phyloP scores from a whole-genome alignment of 2,113 vertebrate genomes.

The Pedetes capensis region DNA sequence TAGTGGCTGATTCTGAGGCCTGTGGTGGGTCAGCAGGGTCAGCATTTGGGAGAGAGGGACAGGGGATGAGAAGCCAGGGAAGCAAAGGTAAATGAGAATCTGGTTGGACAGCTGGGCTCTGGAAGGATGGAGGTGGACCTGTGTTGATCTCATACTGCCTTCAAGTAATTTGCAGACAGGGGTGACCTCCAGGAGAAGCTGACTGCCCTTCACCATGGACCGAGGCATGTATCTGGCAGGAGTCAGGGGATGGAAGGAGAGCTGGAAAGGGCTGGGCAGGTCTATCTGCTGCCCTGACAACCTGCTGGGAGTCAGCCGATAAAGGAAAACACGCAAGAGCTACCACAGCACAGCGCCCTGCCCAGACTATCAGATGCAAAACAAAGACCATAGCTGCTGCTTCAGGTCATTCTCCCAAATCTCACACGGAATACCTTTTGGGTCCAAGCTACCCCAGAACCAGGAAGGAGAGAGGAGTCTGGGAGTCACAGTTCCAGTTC shows the following conservation, averaged over 20 bases:
- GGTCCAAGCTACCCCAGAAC: neutral
- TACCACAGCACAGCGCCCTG: rapidly evolving
- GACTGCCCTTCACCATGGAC: neutral
- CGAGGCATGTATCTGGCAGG: too few relatives aligned
- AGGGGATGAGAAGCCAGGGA: neutral
- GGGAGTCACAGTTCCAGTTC: neutral
- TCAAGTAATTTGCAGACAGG: neutral
- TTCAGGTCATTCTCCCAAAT: neutral
- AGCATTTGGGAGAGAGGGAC: neutral
- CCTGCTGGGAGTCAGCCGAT: neutral
- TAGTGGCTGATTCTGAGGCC: neutral
- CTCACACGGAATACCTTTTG: neutral
- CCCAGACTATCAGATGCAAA: neutral
- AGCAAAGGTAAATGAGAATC: neutral
- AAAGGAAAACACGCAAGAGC: neutral
- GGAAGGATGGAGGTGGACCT: neutral
- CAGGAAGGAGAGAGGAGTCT: neutral
- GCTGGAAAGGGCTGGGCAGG: neutral
- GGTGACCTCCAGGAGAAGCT: neutral
- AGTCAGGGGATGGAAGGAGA: neutral
- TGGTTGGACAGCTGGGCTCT: neutral
- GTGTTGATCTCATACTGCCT: neutral
- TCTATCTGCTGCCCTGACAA: neutral
- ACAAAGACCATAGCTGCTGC: too few relatives aligned
- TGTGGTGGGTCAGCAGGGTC: neutral